A percentile compares a stretch with the other conserved stretches of the same genome.
Evolutionary conservation across 2,113 vertebrate species (phyloP).

Genomic region (Callithrix jacchus): DNA sequence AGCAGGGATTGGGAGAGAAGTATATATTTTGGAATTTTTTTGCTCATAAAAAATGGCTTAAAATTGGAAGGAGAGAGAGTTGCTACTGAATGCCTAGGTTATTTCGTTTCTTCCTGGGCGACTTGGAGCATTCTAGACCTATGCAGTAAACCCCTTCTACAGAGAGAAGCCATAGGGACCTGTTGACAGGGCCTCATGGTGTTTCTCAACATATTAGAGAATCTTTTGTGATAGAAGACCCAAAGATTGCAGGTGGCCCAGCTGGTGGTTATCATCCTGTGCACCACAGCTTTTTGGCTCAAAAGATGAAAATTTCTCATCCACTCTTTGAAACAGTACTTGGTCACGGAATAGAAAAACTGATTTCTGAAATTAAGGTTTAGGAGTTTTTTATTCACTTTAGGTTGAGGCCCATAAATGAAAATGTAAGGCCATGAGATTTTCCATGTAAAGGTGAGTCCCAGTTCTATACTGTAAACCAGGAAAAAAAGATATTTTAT

Average conservation of each 20-base stretch:
- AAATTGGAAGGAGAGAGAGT: background rate
- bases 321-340: background rate
- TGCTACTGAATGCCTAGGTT: background rate
- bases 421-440: background rate
- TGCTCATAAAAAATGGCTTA: background rate
- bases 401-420: background rate
- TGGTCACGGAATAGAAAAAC: background rate
- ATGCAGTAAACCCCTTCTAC: background rate
- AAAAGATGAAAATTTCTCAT: background rate
- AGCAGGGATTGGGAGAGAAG: background rate
- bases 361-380: background rate
- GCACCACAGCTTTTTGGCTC: background rate
- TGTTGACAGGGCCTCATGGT: fast-evolving
- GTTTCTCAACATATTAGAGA: background rate
- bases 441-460: background rate
- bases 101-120: background rate
- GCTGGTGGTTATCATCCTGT: background rate
- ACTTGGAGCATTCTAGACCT: background rate
- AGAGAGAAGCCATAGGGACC: background rate
- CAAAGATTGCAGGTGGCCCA: background rate
- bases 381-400: background rate
- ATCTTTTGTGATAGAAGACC: background rate
- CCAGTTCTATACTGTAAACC: background rate
- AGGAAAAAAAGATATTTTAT: background rate
- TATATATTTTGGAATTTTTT: background rate